Evolutionary conservation across 2,888 invertebrate genomes (phyloP), one percentile per base, ranked within the genome.

Genomic region (Deroplatys truncata): DNA sequence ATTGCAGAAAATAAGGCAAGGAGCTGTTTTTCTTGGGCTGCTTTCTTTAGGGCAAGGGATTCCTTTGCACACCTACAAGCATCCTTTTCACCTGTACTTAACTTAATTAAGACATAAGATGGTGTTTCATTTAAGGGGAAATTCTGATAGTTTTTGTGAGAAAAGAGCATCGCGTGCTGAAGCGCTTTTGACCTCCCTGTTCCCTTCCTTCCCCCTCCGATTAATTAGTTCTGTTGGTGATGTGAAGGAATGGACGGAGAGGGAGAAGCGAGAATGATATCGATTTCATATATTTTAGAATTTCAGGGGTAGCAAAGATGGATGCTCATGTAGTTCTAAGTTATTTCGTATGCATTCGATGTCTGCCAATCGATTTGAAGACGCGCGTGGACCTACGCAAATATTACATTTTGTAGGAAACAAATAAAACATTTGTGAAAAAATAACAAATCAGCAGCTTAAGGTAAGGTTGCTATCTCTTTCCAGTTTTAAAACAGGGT

Each of bases 201-300:
- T 28, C 28, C 86, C 89, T n/a, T 56, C 56, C 20, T 15, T 1
- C 72, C n/a, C 29, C 86, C 29, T 28, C 86, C 89, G 89, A 82
- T 89, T 89, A 89, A 89, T 89, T 89, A 89, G 89, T 86, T 86
- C 86, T 86, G 72, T 85, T 89, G 86, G 89, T 35, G 43, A 72
- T 29, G 82, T 83, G 84, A 84, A 84, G 83, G 85, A 85, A 72
- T 29, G 29, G 89, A 49, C 84, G 84, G 84, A 72, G 29, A 28
- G 31, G 82, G 31, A 56, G 89, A 10, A 28, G 28, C n/a, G 35
- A 49, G 83, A 89, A 89, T 89, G 35, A 89, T 89, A 89, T 89
- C 89, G 89, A 89, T 89, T 89, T 89, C 89, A 89, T 89, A 86
- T 89, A 86, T 83, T 43, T 83, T 85, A 49, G 82, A 72, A 86